Percentiles rank a stretch among this genome's conserved stretches.
Evolutionary conservation across 2,888 invertebrate species (phyloP).

Genomic region (Elysia crispata): DNA sequence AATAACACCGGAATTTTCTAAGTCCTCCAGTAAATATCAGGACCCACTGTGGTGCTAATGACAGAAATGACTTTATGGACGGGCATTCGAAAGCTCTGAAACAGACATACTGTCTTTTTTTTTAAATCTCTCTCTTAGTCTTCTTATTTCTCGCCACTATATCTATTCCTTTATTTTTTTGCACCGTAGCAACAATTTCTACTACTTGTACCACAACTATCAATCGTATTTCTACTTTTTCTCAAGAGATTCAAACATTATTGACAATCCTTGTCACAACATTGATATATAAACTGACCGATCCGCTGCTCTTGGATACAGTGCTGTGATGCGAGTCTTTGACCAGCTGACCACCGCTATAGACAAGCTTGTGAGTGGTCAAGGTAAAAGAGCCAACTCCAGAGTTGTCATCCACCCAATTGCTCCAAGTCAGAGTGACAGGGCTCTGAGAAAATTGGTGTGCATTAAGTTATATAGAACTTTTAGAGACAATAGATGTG

Average conservation of each 20-base stretch:
- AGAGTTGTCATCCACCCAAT: conserved; percentile 47
- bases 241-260: not conserved
- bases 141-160: no score
- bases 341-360: conserved; percentile 12
- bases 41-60: no score
- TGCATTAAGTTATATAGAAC: no score
- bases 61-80: no score
- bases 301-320: not conserved
- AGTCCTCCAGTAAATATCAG: no score
- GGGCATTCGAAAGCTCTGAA: no score
- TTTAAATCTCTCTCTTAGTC: no score
- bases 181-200: not conserved
- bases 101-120: no score
- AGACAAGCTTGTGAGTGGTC: conserved; percentile 36
- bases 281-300: conserved; percentile 22
- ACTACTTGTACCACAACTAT: not conserved
- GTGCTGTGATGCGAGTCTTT: not conserved
- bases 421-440: conserved; percentile 37
- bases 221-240: not conserved
- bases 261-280: no score
- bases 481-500: no score
- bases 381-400: conserved; percentile 35
- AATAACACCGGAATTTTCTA: no score
- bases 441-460: conserved; percentile 26
- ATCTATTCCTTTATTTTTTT: no score